These are phyloP conservation scores for Thunnus thynnus DNA, from an alignment of 2,113 vertebrate genomes.

Conservation along the genomic window DNA sequence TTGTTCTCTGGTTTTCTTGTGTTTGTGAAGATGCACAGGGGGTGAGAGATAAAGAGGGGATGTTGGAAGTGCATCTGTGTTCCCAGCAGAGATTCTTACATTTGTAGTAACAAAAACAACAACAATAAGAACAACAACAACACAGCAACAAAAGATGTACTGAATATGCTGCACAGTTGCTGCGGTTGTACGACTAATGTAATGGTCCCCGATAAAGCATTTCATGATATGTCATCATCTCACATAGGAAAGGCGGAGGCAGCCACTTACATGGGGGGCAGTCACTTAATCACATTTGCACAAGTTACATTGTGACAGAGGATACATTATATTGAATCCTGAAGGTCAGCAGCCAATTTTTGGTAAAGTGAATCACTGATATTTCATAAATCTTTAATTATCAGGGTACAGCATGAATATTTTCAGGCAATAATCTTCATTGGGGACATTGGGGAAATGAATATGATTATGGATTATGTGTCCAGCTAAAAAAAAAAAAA, in stretches of 20 bases:
- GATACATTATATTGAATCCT: background rate
- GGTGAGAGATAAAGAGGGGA: background rate
- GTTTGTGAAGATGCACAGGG: background rate
- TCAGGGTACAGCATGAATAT: background rate
- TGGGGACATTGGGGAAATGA: background rate
- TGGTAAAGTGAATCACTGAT: background rate
- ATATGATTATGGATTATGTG: conserved; percentile 41
- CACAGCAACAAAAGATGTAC: conserved; percentile 8
- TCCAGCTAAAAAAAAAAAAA: conserved; percentile 67
- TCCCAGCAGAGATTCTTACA: conserved; percentile 6
- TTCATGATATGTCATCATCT: conserved; percentile 71
- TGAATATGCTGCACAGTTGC: conserved; percentile 13
- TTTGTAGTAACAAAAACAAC: background rate
- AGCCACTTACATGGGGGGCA: background rate
- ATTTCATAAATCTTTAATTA: background rate
- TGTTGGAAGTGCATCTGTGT: conserved; percentile 7
- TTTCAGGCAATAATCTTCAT: background rate
- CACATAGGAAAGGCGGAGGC: background rate
- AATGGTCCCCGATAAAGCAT: conserved; percentile 9
- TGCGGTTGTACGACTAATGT: background rate
- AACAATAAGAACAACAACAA: background rate
- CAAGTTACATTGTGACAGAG: background rate
- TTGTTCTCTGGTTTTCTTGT: background rate
- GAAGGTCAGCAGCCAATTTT: conserved; percentile 1
- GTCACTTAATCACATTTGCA: conserved; percentile 22